Evolutionary conservation across 2,797 vertebrate species (phyloP), one percentile per base, ranked within the genome.

Genomic region (Sebastes hubbsi): DNA sequence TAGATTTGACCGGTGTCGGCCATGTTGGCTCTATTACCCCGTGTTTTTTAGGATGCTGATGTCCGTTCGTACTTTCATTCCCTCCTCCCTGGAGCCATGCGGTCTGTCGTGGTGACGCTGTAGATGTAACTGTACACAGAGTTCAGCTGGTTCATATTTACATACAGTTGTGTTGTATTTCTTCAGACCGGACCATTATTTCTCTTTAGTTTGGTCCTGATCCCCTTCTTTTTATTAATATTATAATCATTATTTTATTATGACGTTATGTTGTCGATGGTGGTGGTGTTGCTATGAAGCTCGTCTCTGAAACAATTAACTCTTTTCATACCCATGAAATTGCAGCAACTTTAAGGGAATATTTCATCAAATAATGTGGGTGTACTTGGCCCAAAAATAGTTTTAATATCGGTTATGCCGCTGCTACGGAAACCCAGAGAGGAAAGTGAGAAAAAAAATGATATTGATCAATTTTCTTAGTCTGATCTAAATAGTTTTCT

Each of bases 101-200:
- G 24, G 79, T 85, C 6, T 77, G 27, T 83, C 30, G 9, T 83
- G 81, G 76, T 64, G 72, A 88, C 8, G 7, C 63, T 76, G 68
- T 76, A 78, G 68, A 62, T 85, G 73, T 83, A 30, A 60, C 49
- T 64, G 42, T 55, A 38, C 64, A 58, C 24, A 42, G 52, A 29
- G 70, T 59, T 2, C 22, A 72, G 36, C 60, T 14, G 27, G 60
- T 83, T 88, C 65, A 29, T 84, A 62, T 81, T 81, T 77, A 49
- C 65, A 46, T n/a, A 7, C 62, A 55, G 84, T 60, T 83, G 77
- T 77, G 75, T 69, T 77, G 70, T 77, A 6, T 54, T 81, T 75
- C 27, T 72, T n/a, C 62, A 20, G 38, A 60, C 13, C 27, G 29
- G 22, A 18, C 34, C 2, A n/a, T 27, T 65, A 10, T 34, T 36